These are phyloP conservation scores for Himalopsyche phryganea DNA, from an alignment of 1,140 invertebrate species.

Conservation along the genomic window DNA sequence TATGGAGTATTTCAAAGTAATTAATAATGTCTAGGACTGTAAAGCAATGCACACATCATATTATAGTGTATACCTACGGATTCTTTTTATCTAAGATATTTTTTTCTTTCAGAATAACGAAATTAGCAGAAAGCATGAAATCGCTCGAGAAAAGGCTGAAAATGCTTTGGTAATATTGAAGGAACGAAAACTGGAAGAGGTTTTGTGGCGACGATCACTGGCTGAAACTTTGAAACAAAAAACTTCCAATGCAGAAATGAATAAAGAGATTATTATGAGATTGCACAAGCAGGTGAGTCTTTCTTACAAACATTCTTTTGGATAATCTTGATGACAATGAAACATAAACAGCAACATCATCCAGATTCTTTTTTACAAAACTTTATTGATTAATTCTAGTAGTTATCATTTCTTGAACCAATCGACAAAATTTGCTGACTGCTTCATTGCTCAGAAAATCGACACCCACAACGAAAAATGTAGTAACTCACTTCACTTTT, in stretches of 20 bases:
- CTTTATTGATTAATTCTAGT: not conserved
- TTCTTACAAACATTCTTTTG: not conserved
- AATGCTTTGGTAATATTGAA: constrained; percentile 18
- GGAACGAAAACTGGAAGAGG: constrained; percentile 23
- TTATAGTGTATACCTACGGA: too few relatives aligned
- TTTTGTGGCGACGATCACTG: constrained; percentile 18
- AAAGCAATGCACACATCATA: too few relatives aligned
- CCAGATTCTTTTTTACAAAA: too few relatives aligned
- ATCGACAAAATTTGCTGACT: not conserved
- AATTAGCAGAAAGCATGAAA: constrained; percentile 18
- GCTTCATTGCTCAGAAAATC: too few relatives aligned
- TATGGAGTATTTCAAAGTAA: constrained; percentile 21
- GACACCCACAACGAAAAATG: too few relatives aligned
- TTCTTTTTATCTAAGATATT: too few relatives aligned
- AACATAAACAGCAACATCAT: too few relatives aligned
- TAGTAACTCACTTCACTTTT: too few relatives aligned
- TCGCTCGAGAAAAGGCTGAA: constrained; percentile 17
- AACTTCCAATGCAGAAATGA: constrained; percentile 19
- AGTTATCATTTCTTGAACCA: not conserved
- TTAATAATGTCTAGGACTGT: too few relatives aligned
- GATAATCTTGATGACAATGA: too few relatives aligned
- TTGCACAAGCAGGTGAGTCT: constrained; percentile 20
- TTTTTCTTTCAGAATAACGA: constrained; percentile 12
- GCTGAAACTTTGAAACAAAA: constrained; percentile 14
- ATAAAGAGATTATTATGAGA: constrained; percentile 23